These are phyloP conservation scores for Ammodytes dubius DNA, from an alignment of 2,113 vertebrate genomes.

Conservation along the genomic window DNA sequence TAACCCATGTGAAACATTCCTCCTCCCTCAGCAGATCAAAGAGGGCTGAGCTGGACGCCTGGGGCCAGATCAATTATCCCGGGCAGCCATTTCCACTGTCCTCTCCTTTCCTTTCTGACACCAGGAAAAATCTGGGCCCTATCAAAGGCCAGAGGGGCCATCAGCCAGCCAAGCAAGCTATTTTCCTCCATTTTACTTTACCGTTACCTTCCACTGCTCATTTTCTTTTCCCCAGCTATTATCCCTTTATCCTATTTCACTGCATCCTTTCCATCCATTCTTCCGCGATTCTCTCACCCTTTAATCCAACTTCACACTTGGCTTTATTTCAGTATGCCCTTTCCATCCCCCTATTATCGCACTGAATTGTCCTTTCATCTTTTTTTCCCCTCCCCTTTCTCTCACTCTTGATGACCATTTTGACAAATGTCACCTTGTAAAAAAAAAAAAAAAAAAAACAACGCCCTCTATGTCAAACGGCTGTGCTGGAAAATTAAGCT, in stretches of 20 bases:
- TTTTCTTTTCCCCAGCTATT: slow-evolving; percentile 65
- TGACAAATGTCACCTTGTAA: slow-evolving; percentile 69
- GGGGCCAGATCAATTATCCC: slow-evolving; percentile 82
- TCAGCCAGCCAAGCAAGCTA: slow-evolving; percentile 63
- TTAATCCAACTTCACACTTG: slow-evolving; percentile 53
- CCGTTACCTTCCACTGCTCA: slow-evolving; percentile 53
- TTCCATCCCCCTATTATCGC: slow-evolving; percentile 16
- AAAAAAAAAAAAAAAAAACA: slow-evolving; percentile 53
- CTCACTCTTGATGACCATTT: slow-evolving; percentile 18
- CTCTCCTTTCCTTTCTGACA: slow-evolving; percentile 57
- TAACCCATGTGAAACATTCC: slow-evolving; percentile 68
- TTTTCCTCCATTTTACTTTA: slow-evolving; percentile 66
- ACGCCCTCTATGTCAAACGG: slow-evolving; percentile 54
- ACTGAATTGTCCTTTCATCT: slow-evolving; percentile 6
- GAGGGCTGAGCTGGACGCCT: slow-evolving; percentile 57
- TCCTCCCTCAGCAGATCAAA: slow-evolving; percentile 77
- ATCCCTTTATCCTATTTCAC: slow-evolving; percentile 44
- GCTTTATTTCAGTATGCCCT: slow-evolving; percentile 31
- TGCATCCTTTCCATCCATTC: slow-evolving; percentile 37
- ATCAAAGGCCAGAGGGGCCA: slow-evolving; percentile 67
- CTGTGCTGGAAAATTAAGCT: slow-evolving; percentile 37
- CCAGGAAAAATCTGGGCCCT: slow-evolving; percentile 73
- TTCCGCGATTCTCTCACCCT: slow-evolving; percentile 35
- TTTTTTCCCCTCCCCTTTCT: background rate
- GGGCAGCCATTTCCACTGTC: slow-evolving; percentile 77